Evolutionary conservation across 2,797 vertebrate species (phyloP).

Genomic region (Alca torda): DNA sequence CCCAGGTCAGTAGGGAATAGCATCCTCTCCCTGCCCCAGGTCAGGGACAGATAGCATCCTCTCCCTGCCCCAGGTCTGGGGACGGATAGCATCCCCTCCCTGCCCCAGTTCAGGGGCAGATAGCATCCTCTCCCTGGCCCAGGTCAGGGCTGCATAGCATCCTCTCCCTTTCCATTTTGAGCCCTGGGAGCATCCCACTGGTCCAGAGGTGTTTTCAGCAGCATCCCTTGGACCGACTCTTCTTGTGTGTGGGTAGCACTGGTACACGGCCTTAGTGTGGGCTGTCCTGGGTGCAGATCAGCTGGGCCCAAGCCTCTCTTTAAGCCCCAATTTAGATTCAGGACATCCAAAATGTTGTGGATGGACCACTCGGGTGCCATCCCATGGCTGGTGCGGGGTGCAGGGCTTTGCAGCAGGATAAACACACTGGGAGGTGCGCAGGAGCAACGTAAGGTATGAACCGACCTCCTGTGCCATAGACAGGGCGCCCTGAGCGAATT

Average conservation of each 20-base stretch:
- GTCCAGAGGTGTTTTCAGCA: neutral
- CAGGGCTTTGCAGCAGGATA: neutral
- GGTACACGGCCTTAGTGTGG: accelerated
- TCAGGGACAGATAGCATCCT: neutral
- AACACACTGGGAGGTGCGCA: neutral
- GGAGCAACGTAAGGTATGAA: neutral
- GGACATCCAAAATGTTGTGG: neutral
- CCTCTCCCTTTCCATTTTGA: neutral
- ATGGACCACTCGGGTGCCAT: accelerated
- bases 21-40: neutral
- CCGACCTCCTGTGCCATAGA: accelerated
- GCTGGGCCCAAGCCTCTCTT: neutral
- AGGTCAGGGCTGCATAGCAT: accelerated
- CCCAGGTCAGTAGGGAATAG: accelerated
- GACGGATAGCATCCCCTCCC: neutral
- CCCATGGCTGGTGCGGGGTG: accelerated
- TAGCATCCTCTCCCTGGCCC: neutral
- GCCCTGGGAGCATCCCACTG: neutral
- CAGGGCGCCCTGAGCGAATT: neutral
- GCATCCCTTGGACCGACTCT: neutral
- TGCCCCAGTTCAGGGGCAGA: neutral
- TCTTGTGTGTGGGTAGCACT: neutral
- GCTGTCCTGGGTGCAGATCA: neutral
- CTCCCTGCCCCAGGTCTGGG: neutral
- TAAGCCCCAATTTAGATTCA: neutral